Evolutionary conservation across 2,113 vertebrate genomes (phyloP).

Genomic region (Malurus melanocephalus): DNA sequence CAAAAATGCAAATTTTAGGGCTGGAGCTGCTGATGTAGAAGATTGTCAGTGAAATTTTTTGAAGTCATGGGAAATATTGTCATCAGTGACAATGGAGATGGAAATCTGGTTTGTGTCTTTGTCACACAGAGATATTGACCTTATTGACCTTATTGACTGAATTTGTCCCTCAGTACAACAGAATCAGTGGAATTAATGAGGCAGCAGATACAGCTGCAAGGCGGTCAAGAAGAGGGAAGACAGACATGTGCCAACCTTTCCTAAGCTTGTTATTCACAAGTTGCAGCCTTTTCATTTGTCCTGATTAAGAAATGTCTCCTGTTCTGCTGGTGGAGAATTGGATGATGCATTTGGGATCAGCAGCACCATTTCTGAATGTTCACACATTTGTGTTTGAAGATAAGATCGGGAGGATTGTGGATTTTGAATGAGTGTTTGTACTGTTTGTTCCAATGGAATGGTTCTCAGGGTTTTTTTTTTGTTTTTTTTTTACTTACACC

Average conservation of each 20-base stretch:
- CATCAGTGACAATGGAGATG: not conserved
- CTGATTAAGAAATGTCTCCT: not conserved
- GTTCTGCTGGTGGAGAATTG: not conserved
- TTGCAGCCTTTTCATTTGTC: not conserved
- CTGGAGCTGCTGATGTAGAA: not conserved
- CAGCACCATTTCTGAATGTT: not conserved
- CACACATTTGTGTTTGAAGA: not conserved
- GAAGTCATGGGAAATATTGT: not conserved
- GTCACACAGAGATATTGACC: not conserved
- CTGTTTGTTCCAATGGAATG: not conserved
- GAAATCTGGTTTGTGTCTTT: not conserved
- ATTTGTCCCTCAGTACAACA: not conserved
- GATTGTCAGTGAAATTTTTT: not conserved
- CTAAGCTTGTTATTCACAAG: not conserved
- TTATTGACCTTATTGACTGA: not conserved
- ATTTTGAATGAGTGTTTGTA: not conserved
- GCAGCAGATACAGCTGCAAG: not conserved
- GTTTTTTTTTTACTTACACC: not conserved
- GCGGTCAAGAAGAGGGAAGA: not conserved
- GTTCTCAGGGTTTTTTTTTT: not conserved
- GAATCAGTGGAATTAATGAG: not conserved
- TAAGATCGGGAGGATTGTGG: not conserved
- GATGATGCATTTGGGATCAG: not conserved
- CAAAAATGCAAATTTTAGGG: slow-evolving; percentile 3
- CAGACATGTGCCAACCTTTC: not conserved